Evolutionary conservation across 2,113 vertebrate genomes (phyloP), one percentile per base, ranked within the genome.

Genomic region (Ciconia boyciana): DNA sequence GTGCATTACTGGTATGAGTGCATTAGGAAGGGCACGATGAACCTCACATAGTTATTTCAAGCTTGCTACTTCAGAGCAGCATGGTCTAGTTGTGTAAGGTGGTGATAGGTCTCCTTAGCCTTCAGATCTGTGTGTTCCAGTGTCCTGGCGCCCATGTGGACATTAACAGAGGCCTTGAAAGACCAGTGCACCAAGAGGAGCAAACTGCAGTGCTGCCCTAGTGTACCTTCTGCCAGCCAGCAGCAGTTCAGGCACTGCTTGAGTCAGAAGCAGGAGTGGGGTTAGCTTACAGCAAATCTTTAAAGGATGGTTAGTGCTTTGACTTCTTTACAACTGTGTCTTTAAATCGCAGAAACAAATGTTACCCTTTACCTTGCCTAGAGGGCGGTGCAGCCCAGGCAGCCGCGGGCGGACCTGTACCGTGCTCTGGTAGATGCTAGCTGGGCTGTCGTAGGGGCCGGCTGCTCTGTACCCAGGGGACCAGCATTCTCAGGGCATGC

Each of bases 401-500:
- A 2, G 5, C 62, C n/a, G 57, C 0, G 6, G 3, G 9, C 3
- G 19, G 19, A 12, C 52, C 61, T 16, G 6, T 34, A 4, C 15
- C 6, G 49, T 5, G 46, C 46, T 28, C 52, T 19, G 25, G 44
- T 1, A 20, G 62, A 11, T 22, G 61, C 66, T 80, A 82, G 39
- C 65, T 65, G 69, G 25, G 41, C 48, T 49, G n/a, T 18, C 49
- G 2, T 1, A 9, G 39, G 52, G 43, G 16, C 57, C 24, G 48
- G n/a, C 43, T 64, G 57, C 82, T 66, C 64, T 36, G 41, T 29
- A 28, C 60, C 62, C 68, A 17, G 26, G 25, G 48, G 7, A 43
- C 14, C 2, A 3, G 60, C 1, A 0, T 4, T 6, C 41, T 17
- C 72, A 24, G 44, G 52, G 29, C 41, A 48, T 2, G 2, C 9